Evolutionary conservation across 2,113 vertebrate genomes (phyloP).

Genomic region (Myotis yumanensis): DNA sequence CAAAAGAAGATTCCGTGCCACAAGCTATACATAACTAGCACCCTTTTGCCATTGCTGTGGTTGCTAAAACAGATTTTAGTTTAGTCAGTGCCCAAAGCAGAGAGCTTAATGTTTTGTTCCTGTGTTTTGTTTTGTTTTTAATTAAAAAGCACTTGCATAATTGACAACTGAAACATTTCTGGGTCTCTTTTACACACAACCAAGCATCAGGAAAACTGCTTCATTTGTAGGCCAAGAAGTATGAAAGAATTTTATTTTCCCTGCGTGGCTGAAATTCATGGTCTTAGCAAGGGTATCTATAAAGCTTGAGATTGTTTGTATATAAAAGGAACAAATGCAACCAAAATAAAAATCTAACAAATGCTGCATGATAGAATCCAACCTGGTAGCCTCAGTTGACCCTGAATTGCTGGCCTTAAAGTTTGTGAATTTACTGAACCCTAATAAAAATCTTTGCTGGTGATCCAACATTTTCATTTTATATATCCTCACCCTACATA

Average conservation of each 20-base stretch:
- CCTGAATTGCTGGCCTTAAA: not conserved
- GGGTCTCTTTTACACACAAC: constrained; percentile 33
- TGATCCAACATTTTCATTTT: not conserved
- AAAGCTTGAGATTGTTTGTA: not conserved
- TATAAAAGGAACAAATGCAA: not conserved
- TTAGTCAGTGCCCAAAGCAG: constrained; percentile 43
- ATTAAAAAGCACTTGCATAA: constrained; percentile 49
- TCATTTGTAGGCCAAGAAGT: not conserved
- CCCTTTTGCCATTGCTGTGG: not conserved
- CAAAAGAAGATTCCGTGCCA: not conserved
- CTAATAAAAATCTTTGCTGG: not conserved
- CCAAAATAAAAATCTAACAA: not conserved
- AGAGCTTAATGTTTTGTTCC: constrained; percentile 49
- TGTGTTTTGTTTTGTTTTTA: not conserved
- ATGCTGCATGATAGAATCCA: not conserved
- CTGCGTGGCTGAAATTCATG: not conserved
- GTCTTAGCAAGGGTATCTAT: not conserved
- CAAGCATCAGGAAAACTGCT: constrained; percentile 27
- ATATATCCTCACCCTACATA: not conserved
- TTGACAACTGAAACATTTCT: constrained; percentile 62
- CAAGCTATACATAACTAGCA: not conserved
- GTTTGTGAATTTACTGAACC: not conserved
- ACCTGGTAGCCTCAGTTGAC: not conserved
- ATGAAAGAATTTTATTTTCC: constrained; percentile 30
- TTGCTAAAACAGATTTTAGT: constrained; percentile 52